Percentiles rank a stretch among this genome's conserved stretches.
Evolutionary conservation across 2,113 vertebrate genomes (phyloP).

Genomic region (Cisticola juncidis): DNA sequence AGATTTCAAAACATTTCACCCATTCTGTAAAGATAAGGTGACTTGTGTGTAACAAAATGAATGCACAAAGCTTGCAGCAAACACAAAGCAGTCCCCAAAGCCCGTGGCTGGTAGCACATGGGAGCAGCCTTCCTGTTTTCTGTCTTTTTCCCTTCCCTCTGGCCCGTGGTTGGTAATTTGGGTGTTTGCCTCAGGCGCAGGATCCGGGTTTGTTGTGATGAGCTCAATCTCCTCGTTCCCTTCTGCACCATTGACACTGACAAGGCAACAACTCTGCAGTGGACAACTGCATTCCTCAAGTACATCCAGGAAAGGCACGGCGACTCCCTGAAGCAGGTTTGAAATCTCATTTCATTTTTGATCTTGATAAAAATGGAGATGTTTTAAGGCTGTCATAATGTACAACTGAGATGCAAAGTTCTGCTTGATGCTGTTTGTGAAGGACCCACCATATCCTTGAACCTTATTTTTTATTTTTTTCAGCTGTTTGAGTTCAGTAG

Average conservation of each 20-base stretch:
- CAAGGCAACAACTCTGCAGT: conserved; percentile 89
- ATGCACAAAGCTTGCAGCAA: background rate
- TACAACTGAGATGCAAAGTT: background rate
- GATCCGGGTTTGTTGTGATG: conserved; percentile 90
- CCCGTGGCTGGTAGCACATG: background rate
- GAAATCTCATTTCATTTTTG: background rate
- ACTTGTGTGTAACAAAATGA: background rate
- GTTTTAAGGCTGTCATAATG: background rate
- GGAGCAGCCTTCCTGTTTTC: background rate
- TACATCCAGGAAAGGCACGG: conserved; percentile 87
- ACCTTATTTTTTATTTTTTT: background rate
- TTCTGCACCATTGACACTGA: conserved; percentile 87
- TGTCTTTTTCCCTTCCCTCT: background rate
- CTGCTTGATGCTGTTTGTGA: background rate
- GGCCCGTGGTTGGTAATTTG: fast-evolving
- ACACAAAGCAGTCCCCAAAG: background rate
- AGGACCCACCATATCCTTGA: background rate
- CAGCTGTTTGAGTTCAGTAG: background rate
- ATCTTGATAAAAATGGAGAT: background rate
- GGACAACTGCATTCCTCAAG: conserved; percentile 89
- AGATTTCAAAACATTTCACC: background rate
- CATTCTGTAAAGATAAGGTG: background rate
- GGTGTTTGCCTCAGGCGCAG: conserved; percentile 76
- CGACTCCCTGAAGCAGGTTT: conserved; percentile 86
- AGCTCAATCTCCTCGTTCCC: conserved; percentile 89